Percentiles rank a stretch among this genome's conserved stretches.
phyloP scores from a whole-genome alignment of 2,113 vertebrate species.

The Carlito syrichta region DNA sequence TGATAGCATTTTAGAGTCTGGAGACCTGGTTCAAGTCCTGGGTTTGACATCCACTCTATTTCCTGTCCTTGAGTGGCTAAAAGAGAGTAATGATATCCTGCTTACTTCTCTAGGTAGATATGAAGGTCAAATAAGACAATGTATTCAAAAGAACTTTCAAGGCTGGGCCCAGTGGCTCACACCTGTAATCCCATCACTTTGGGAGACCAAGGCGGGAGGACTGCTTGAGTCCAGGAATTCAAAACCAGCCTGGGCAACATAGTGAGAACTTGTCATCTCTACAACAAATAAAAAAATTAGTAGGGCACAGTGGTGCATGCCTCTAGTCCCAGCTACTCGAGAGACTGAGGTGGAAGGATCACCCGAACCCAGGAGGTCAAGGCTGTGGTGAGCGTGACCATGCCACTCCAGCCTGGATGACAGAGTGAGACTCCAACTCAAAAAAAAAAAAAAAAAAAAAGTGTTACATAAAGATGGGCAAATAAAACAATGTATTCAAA shows the following conservation, averaged over 20 bases:
- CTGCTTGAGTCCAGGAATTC: background rate
- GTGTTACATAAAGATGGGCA: background rate
- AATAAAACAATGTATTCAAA: no score
- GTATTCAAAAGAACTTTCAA: background rate
- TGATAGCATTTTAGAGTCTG: no score
- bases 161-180: background rate
- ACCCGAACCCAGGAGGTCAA: background rate
- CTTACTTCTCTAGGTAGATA: background rate
- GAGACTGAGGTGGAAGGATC: background rate
- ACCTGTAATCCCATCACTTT: background rate
- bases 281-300: background rate
- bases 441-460: no score
- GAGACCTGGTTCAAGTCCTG: background rate
- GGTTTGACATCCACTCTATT: background rate
- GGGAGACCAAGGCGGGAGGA: background rate
- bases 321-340: background rate
- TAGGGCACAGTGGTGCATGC: background rate
- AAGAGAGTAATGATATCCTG: background rate
- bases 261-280: background rate
- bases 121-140: background rate
- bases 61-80: background rate
- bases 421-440: background rate
- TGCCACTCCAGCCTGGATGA: no score
- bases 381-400: background rate
- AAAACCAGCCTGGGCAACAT: background rate